Evolutionary conservation across 1,140 invertebrate species (phyloP).

Genomic region (Hormaphis cornu): DNA sequence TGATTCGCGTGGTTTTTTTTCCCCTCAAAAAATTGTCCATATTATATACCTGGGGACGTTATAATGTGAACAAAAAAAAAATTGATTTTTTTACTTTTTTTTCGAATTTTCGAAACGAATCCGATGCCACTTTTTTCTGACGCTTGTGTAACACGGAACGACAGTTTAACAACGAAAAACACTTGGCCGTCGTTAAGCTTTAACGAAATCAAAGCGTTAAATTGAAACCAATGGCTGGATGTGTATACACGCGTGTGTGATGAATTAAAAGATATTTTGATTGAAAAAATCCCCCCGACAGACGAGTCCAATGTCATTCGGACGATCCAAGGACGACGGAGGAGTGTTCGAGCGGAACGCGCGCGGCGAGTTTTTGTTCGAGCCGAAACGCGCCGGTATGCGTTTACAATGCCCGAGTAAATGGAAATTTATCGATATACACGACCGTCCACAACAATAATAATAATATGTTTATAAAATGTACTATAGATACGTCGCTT

Average conservation of each 20-base stretch:
- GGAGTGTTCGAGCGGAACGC: slow-evolving; percentile 26
- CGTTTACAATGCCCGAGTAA: background rate
- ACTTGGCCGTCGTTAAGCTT: background rate
- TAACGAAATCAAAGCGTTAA: slow-evolving; percentile 25
- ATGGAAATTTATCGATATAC: background rate
- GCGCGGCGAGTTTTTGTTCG: slow-evolving; percentile 2
- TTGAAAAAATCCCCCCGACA: slow-evolving; percentile 11
- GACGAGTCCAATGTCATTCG: slow-evolving; percentile 13
- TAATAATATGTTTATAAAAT: too few relatives aligned
- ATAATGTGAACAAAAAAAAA: too few relatives aligned
- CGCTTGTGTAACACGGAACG: too few relatives aligned
- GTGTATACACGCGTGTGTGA: background rate
- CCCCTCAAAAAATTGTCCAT: too few relatives aligned
- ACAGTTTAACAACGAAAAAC: background rate
- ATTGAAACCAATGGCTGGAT: slow-evolving; percentile 19
- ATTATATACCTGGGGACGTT: too few relatives aligned
- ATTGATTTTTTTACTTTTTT: too few relatives aligned
- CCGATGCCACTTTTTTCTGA: too few relatives aligned
- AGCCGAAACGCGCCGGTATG: too few relatives aligned
- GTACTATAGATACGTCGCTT: too few relatives aligned
- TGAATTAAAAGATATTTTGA: slow-evolving; percentile 14
- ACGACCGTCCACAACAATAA: too few relatives aligned
- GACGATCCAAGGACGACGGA: slow-evolving; percentile 22
- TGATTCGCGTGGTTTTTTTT: too few relatives aligned
- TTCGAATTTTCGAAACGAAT: too few relatives aligned